These are phyloP conservation scores for Myotis vivesi DNA, from an alignment of 2,797 vertebrate genomes.

Conservation along the genomic window DNA sequence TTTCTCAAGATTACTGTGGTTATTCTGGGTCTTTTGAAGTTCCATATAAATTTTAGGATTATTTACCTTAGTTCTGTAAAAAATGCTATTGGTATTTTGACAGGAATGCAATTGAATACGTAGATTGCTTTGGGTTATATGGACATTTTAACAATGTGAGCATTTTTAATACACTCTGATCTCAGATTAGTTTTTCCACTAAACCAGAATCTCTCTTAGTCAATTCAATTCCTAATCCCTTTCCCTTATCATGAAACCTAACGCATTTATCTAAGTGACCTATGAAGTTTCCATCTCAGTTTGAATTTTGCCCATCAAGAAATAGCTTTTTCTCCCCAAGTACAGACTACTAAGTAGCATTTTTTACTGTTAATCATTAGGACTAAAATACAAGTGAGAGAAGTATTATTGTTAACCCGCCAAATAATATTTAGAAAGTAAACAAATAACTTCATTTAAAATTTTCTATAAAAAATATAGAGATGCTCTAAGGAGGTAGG, in stretches of 20 bases:
- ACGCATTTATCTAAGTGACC: not conserved
- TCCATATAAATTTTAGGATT: not conserved
- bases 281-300: not conserved
- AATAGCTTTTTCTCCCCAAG: constrained; percentile 5
- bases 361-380: constrained; percentile 58
- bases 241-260: not conserved
- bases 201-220: constrained; percentile 37
- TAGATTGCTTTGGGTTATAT: not conserved
- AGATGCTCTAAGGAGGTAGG: not conserved
- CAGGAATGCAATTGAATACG: not conserved
- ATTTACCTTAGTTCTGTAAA: not conserved
- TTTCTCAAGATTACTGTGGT: not conserved
- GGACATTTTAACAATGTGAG: not conserved
- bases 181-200: constrained; percentile 28
- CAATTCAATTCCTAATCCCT: not conserved
- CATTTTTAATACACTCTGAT: constrained; percentile 31
- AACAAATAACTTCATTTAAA: constrained; percentile 56
- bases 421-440: constrained; percentile 60
- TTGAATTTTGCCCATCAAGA: constrained; percentile 5
- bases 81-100: not conserved
- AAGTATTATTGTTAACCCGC: constrained; percentile 42
- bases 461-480: constrained; percentile 23
- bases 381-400: constrained; percentile 49
- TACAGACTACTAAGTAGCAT: constrained; percentile 33
- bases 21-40: not conserved